Evolutionary conservation across 2,888 invertebrate genomes (phyloP), one percentile per base, ranked within the genome.

Genomic region (Ethmia dodecea): DNA sequence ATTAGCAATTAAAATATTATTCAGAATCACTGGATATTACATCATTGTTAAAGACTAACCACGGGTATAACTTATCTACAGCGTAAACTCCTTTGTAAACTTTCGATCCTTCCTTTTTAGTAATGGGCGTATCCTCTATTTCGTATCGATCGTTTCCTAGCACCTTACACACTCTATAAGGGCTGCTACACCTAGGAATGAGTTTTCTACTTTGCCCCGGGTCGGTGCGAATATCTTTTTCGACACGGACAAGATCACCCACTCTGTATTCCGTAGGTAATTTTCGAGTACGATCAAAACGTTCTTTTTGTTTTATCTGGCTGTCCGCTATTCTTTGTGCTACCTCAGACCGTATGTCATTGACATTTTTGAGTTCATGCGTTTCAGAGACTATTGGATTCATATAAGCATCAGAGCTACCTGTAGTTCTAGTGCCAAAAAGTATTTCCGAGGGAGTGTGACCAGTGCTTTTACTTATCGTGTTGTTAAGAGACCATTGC

Each of bases 201-300:
- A 40, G 27, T 15, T 40, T 40, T 8, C 36, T 25, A 5, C 28
- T 28, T 13, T 34, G 28, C 3, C 34, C 34, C 2, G 33, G 26
- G 1, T 14, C 6, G 5, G 14, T 15, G 15, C 24, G 4, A 11
- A 38, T 32, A 2, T 45, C 42, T 8, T 32, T 28, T 34, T 42
- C 38, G 6, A 49, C 30, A 2, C 41, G 16, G 5, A 49, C 49
- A 6, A 49, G 25, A 27, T 49, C 49, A 2, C 46, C 46, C 0
- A 44, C 26, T 15, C 38, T 31, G 25, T 42, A 49, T 9, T 9
- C 6, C 2, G 9, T 27, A 15, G 44, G 30, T n/a, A 2, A 2
- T 32, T 37, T 43, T 15, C 43, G 20, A 2, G 2, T 28, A 10
- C 31, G 37, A 35, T 49, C 45, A 31, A 40, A 49, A 3, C 34